Percentiles rank a stretch among this genome's conserved stretches.
Evolutionary conservation across 2,888 invertebrate genomes (phyloP).

Genomic region (Andrena marginata): DNA sequence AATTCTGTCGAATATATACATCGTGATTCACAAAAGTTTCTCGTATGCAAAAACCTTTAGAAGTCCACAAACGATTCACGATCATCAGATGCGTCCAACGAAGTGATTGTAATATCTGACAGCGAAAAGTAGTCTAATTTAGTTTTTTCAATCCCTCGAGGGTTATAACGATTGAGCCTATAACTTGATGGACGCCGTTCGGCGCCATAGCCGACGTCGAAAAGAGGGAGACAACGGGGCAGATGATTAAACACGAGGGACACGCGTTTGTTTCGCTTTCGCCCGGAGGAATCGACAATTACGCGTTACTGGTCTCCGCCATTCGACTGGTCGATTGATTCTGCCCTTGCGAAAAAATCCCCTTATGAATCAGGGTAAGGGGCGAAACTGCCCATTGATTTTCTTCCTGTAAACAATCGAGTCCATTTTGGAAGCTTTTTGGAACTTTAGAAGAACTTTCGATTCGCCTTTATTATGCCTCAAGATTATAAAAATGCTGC

Average conservation of each 20-base stretch:
- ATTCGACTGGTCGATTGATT: constrained; percentile 34
- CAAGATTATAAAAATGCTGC: too few relatives aligned
- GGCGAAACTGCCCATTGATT: constrained; percentile 12
- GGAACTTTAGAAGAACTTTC: too few relatives aligned
- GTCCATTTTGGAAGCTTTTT: neutral
- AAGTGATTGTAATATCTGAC: constrained; percentile 5
- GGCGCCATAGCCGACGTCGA: constrained; percentile 34
- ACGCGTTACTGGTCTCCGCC: constrained; percentile 61
- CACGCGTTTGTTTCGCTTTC: constrained; percentile 68
- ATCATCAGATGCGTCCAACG: neutral
- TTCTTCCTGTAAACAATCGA: neutral
- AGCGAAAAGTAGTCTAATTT: constrained; percentile 46
- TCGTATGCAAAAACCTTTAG: too few relatives aligned
- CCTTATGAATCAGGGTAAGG: constrained; percentile 18
- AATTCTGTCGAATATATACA: too few relatives aligned
- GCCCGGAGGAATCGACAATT: constrained; percentile 75
- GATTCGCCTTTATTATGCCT: neutral
- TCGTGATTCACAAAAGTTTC: too few relatives aligned
- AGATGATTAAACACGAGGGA: constrained; percentile 69
- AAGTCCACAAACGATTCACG: constrained; percentile 6
- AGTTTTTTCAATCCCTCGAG: constrained; percentile 35
- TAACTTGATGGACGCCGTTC: constrained; percentile 24
- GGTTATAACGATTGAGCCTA: constrained; percentile 47
- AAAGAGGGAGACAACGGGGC: constrained; percentile 58
- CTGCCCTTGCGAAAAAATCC: constrained; percentile 31